These are phyloP conservation scores for Cryptocephalus moraei DNA, from an alignment of 2,888 invertebrate genomes.

Conservation along the genomic window DNA sequence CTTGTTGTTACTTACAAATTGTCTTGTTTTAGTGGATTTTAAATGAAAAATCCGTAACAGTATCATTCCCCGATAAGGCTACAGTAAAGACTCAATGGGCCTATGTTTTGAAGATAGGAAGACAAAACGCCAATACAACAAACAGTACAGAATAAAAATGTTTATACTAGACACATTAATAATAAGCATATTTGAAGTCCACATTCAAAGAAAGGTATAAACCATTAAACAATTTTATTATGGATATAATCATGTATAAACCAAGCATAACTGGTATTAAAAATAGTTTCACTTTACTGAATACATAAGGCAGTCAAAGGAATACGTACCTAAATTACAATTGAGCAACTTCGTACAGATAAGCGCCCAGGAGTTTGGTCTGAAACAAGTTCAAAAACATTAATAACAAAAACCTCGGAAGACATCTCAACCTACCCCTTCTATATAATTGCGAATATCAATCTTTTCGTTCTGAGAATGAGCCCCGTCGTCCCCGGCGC, in stretches of 20 bases:
- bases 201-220: neutral
- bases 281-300: neutral
- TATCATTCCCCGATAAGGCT: conserved; percentile 37
- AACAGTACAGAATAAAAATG: too few species aligned
- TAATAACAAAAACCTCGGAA: neutral
- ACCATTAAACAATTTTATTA: too few species aligned
- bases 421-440: conserved; percentile 61
- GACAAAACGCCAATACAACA: neutral
- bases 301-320: neutral
- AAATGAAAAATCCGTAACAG: neutral
- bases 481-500: conserved; percentile 93
- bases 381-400: conserved; percentile 15
- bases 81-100: conserved; percentile 36
- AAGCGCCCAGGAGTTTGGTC: conserved; percentile 84
- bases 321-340: conserved; percentile 5
- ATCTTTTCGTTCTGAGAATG: conserved; percentile 99
- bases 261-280: neutral
- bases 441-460: conserved; percentile 83
- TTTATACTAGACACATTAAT: too few species aligned
- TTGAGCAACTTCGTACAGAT: conserved; percentile 63
- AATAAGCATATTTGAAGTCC: too few species aligned
- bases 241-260: too few species aligned
- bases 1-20: conserved; percentile 1
- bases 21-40: conserved; percentile 14
- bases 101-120: conserved; percentile 38